These are phyloP conservation scores for Artibeus lituratus DNA, from an alignment of 2,797 vertebrate genomes.

Conservation along the genomic window DNA sequence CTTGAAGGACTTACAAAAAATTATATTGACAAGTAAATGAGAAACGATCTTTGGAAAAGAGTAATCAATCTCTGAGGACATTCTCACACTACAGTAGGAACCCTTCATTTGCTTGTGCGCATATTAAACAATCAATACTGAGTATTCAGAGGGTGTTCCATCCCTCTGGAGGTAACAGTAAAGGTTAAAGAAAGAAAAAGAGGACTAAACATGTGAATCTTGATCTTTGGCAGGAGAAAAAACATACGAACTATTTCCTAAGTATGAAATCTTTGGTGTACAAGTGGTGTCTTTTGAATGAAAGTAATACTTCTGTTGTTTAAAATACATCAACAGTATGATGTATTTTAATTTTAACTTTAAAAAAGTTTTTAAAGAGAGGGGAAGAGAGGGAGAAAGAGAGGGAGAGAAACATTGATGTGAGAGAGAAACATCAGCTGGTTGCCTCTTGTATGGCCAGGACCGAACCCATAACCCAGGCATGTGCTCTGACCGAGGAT, in stretches of 20 bases:
- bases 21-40: neutral
- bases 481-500: too few relatives aligned
- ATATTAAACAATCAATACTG: neutral
- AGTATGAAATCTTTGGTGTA: neutral
- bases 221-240: neutral
- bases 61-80: neutral
- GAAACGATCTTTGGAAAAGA: neutral
- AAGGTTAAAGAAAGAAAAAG: neutral
- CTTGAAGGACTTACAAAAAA: neutral
- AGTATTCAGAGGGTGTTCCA: neutral
- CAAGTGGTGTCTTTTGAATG: neutral
- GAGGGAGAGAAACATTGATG: too few relatives aligned
- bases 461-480: too few relatives aligned
- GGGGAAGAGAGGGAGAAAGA: neutral
- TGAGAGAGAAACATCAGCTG: too few relatives aligned
- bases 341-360: neutral
- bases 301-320: neutral
- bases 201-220: neutral
- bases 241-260: neutral
- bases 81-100: neutral
- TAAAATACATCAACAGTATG: neutral
- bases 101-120: neutral
- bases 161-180: neutral
- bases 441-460: too few relatives aligned
- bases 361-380: neutral